phyloP scores from a whole-genome alignment of 2,113 vertebrate genomes.

The Pluvianellus socialis region DNA sequence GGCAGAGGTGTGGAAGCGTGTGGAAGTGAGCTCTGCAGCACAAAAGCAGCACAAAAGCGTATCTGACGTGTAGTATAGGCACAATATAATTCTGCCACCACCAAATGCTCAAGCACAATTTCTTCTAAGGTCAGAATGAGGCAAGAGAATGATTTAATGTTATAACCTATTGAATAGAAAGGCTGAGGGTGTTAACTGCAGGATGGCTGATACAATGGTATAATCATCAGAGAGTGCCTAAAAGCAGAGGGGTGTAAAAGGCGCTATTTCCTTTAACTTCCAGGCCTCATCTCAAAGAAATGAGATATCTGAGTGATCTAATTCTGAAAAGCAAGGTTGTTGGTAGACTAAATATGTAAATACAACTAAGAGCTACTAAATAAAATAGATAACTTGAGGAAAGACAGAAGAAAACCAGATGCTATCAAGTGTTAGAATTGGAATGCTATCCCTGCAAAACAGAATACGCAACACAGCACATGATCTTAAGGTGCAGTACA shows the following conservation, averaged over 20 bases:
- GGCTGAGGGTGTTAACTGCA: background rate
- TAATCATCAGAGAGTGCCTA: background rate
- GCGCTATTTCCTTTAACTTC: background rate
- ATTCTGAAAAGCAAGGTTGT: background rate
- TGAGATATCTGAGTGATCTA: background rate
- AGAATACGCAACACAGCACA: accelerated
- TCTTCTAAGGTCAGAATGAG: background rate
- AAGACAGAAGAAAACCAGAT: background rate
- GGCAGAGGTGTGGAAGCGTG: too few relatives aligned
- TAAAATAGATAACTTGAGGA: background rate
- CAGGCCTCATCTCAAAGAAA: background rate
- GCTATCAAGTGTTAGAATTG: background rate
- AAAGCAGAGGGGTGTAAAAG: background rate
- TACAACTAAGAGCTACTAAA: background rate
- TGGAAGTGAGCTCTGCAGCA: background rate
- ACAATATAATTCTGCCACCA: background rate
- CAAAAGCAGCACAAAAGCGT: background rate
- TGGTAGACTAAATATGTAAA: background rate
- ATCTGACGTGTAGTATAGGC: background rate
- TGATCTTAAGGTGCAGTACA: background rate
- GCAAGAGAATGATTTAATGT: background rate
- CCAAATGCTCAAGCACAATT: background rate
- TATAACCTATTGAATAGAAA: background rate
- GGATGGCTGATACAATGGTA: background rate
- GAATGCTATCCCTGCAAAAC: background rate